Evolutionary conservation across 2,113 vertebrate species (phyloP).

Genomic region (Oreocharis arfaki): DNA sequence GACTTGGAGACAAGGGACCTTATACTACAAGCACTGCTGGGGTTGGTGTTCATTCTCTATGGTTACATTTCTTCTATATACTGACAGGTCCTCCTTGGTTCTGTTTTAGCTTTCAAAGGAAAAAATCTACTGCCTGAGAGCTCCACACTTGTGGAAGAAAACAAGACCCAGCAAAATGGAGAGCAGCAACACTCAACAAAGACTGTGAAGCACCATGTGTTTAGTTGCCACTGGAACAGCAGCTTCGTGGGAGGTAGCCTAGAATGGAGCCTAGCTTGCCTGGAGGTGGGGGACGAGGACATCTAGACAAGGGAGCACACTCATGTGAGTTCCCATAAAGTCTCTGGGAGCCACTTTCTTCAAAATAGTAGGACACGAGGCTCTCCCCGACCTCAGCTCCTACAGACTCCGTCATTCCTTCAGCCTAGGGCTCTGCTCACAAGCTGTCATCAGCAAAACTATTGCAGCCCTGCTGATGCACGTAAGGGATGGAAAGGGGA

Average conservation of each 20-base stretch:
- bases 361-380: neutral
- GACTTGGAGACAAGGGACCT: neutral
- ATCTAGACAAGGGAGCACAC: neutral
- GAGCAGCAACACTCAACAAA: neutral
- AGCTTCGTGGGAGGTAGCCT: neutral
- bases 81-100: neutral
- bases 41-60: neutral
- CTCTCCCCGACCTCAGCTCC: neutral
- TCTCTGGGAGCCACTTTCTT: neutral
- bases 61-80: neutral
- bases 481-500: constrained; percentile 41
- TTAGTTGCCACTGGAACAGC: neutral
- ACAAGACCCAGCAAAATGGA: neutral
- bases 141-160: neutral
- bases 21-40: neutral
- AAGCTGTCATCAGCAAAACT: neutral
- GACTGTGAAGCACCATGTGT: neutral
- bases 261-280: neutral
- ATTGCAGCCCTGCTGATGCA: neutral
- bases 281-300: neutral
- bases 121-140: neutral
- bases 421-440: neutral
- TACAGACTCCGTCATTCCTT: neutral
- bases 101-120: neutral
- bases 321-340: neutral